Evolutionary conservation across 2,888 invertebrate species (phyloP).

Genomic region (Eupelmus urozonus): DNA sequence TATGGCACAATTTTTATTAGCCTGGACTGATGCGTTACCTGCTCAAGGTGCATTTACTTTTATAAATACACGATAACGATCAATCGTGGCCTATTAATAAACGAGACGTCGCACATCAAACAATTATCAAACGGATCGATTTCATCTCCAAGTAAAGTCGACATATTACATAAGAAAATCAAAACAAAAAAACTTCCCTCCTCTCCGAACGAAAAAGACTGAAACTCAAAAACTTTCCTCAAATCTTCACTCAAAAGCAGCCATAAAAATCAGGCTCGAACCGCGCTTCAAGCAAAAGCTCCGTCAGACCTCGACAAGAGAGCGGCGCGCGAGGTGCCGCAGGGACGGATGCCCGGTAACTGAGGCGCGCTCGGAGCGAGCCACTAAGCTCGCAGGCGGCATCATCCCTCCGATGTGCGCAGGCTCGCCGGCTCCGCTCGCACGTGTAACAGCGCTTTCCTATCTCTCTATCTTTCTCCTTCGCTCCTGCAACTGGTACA

Average conservation of each 20-base stretch:
- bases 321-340: background rate
- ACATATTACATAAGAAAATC: background rate
- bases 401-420: constrained; percentile 25
- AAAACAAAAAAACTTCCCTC: background rate
- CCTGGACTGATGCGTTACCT: background rate
- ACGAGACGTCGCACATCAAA: constrained; percentile 23
- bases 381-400: background rate
- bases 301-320: background rate
- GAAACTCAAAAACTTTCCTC: too few species aligned
- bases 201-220: too few species aligned
- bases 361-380: constrained; percentile 12
- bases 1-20: constrained; percentile 11
- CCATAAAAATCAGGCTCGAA: background rate
- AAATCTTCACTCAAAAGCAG: background rate
- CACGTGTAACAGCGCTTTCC: too few species aligned
- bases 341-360: constrained; percentile 37
- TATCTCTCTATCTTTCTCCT: too few species aligned
- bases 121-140: background rate
- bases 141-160: background rate
- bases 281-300: too few species aligned
- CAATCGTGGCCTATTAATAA: constrained; percentile 11
- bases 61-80: background rate
- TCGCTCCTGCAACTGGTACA: too few species aligned
- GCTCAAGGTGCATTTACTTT: background rate
- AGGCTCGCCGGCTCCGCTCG: background rate